Evolutionary conservation across 1,140 invertebrate species (phyloP).

Genomic region (Drosophila mayri): DNA sequence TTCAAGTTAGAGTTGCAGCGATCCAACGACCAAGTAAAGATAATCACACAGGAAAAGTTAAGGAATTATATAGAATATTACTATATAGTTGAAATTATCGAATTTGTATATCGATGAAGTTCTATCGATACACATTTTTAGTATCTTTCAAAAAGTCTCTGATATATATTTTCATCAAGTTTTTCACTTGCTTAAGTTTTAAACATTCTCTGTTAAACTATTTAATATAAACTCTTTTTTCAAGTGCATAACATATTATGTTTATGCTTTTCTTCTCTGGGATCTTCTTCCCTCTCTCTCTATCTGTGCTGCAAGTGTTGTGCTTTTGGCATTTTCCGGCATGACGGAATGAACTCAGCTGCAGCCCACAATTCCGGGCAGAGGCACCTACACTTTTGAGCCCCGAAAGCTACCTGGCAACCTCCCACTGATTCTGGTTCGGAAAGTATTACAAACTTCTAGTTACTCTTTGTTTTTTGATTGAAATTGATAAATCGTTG

Average conservation of each 20-base stretch:
- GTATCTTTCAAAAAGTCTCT: too few relatives aligned
- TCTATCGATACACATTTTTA: too few relatives aligned
- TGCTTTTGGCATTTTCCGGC: conserved; percentile 63
- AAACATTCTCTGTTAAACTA: background rate
- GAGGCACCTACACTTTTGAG: conserved; percentile 77
- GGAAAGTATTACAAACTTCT: background rate
- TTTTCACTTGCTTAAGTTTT: too few relatives aligned
- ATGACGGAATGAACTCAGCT: conserved; percentile 60
- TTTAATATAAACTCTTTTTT: background rate
- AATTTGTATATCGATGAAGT: too few relatives aligned
- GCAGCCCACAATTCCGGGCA: conserved; percentile 29
- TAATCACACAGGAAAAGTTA: too few relatives aligned
- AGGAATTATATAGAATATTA: too few relatives aligned
- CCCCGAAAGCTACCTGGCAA: conserved; percentile 65
- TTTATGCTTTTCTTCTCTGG: background rate
- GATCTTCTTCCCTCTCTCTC: background rate
- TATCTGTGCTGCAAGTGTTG: conserved; percentile 60
- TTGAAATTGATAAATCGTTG: too few relatives aligned
- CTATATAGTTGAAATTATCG: too few relatives aligned
- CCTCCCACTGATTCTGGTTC: conserved; percentile 54
- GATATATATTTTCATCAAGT: too few relatives aligned
- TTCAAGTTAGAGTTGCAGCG: background rate
- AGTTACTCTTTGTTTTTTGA: conserved; percentile 11
- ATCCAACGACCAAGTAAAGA: background rate
- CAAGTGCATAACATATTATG: background rate